phyloP scores from a whole-genome alignment of 2,797 vertebrate genomes.

The Chloroceryle inda region DNA sequence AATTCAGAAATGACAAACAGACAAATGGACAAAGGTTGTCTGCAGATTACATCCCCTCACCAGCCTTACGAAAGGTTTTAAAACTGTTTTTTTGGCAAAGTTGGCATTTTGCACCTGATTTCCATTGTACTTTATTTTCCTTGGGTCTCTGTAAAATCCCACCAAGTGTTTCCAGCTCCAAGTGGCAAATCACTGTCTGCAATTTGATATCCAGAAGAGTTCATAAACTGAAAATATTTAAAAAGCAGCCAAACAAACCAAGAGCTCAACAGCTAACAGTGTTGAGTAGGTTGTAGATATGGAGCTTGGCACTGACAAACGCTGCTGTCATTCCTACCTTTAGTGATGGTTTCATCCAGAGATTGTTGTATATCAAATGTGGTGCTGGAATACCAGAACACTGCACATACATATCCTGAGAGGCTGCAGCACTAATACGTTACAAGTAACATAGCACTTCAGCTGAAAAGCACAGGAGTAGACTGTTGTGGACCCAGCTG shows the following conservation, averaged over 20 bases:
- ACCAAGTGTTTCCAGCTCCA: slow-evolving; percentile 8
- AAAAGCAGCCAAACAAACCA: slow-evolving; percentile 23
- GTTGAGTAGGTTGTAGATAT: neutral
- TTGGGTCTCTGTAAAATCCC: neutral
- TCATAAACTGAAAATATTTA: neutral
- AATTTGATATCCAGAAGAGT: neutral
- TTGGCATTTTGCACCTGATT: slow-evolving; percentile 31
- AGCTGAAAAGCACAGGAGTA: neutral
- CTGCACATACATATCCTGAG: neutral
- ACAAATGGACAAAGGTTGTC: slow-evolving; percentile 6
- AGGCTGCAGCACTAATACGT: neutral
- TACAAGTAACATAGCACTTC: neutral
- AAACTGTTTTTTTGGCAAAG: slow-evolving; percentile 52
- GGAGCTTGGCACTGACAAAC: neutral
- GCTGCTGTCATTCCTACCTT: neutral
- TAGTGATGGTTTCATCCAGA: neutral
- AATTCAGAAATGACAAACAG: slow-evolving; percentile 7
- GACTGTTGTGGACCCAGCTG: neutral
- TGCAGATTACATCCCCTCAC: neutral
- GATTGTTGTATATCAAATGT: neutral
- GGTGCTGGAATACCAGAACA: neutral
- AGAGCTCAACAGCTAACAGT: neutral
- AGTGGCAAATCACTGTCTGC: neutral
- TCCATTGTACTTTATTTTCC: slow-evolving; percentile 13
- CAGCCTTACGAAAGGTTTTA: neutral